Conservation (phyloP, 2,888 invertebrate genomes). For the Monopis laevigella region DNA sequence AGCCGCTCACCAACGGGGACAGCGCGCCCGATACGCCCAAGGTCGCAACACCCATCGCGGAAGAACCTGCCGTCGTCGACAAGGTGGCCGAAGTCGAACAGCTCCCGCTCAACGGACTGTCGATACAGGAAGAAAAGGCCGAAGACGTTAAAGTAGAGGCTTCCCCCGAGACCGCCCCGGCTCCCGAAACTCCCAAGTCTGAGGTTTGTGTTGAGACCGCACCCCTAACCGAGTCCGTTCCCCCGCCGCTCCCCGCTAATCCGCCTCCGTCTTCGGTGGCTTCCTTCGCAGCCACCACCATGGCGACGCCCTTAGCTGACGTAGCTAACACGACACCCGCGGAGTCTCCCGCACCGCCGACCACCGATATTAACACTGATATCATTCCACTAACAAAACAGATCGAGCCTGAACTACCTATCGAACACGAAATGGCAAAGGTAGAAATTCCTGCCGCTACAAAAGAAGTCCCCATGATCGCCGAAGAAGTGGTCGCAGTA, state of each 20-base stretch:
- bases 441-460: too few species aligned
- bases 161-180: conserved; percentile 33
- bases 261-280: conserved; percentile 80
- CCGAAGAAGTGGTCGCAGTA: background rate
- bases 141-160: conserved; percentile 27
- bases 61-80: conserved; percentile 23
- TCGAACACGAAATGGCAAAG: too few species aligned
- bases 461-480: too few species aligned
- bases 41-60: conserved; percentile 27
- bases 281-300: conserved; percentile 76
- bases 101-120: conserved; percentile 50
- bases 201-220: conserved; percentile 66
- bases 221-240: conserved; percentile 72
- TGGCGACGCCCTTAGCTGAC: conserved; percentile 64
- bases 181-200: conserved; percentile 53
- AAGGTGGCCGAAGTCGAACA: conserved; percentile 37
- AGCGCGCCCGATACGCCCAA: conserved; percentile 50
- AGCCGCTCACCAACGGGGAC: conserved; percentile 56
- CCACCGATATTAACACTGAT: conserved; percentile 1
- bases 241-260: conserved; percentile 78
- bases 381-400: background rate
- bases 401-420: background rate
- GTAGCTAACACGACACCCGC: conserved; percentile 5
- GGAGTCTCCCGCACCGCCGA: background rate
- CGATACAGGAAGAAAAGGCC: conserved; percentile 41